A percentile compares a stretch with the other conserved stretches of the same genome.
Conservation (phyloP, 1,140 invertebrate species). For the Drosophila sp. region DNA sequence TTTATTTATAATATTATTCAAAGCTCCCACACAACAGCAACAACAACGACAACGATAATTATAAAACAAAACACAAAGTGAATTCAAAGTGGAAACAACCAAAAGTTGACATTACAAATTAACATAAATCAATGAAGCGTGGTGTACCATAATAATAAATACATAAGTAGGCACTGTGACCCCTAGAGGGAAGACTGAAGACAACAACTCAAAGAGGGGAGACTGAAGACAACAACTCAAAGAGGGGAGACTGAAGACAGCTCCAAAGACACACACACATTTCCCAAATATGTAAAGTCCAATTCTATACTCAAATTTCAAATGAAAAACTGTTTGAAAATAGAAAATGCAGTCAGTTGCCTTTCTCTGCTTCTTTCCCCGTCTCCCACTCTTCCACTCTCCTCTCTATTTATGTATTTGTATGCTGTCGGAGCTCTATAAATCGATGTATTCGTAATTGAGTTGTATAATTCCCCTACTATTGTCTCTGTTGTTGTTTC, state of each 20-base stretch:
- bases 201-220: background rate
- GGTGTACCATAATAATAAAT: constrained; percentile 72
- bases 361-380: background rate
- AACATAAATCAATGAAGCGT: constrained; percentile 80
- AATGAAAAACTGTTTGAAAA: constrained; percentile 51
- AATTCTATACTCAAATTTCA: constrained; percentile 43
- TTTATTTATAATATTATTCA: constrained; percentile 50
- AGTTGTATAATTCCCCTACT: constrained; percentile 62
- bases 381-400: background rate
- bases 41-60: constrained; percentile 36
- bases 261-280: constrained; percentile 32
- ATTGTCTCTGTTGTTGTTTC: constrained; percentile 31
- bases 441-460: constrained; percentile 48
- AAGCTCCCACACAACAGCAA: constrained; percentile 10
- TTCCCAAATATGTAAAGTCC: constrained; percentile 38
- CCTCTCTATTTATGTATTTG: constrained; percentile 11
- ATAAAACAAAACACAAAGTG: constrained; percentile 60
- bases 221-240: background rate
- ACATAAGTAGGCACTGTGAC: constrained; percentile 29
- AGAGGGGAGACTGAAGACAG: constrained; percentile 3
- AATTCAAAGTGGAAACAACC: constrained; percentile 51
- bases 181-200: background rate
- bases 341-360: constrained; percentile 65
- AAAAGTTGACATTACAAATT: constrained; percentile 72
- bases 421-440: constrained; percentile 13